Conservation (phyloP, 2,888 invertebrate genomes). For the Drosophila setosimentum region DNA sequence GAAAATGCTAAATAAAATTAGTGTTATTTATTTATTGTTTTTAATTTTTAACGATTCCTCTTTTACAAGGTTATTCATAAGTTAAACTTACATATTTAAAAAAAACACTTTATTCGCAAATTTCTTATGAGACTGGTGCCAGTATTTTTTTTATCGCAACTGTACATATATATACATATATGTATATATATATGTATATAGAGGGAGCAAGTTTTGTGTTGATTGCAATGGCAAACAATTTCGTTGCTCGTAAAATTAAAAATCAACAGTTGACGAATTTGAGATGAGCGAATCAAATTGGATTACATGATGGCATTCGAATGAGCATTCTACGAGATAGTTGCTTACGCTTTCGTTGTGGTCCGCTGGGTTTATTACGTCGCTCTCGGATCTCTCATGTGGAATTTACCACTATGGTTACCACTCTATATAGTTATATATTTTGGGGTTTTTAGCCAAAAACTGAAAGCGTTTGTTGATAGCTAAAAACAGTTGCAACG, state of each 20-base stretch:
- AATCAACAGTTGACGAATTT: slow-evolving; percentile 31
- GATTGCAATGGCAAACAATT: slow-evolving; percentile 1
- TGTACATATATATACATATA: neutral
- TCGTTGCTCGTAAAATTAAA: slow-evolving; percentile 1
- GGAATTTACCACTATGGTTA: neutral
- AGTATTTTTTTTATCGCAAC: neutral
- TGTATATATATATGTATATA: neutral
- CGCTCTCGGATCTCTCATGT: neutral
- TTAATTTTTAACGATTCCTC: neutral
- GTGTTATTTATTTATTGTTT: no score
- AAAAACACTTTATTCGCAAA: neutral
- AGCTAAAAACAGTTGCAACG: slow-evolving; percentile 59
- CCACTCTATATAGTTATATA: neutral
- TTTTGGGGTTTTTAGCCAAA: slow-evolving; percentile 58
- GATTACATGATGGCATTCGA: slow-evolving; percentile 16
- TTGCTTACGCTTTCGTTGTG: slow-evolving; percentile 44
- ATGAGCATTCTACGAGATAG: slow-evolving; percentile 8
- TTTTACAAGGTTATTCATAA: neutral
- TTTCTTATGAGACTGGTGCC: neutral
- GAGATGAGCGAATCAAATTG: slow-evolving; percentile 27
- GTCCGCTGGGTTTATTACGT: slow-evolving; percentile 65
- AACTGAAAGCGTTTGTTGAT: slow-evolving; percentile 70
- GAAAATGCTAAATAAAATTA: no score
- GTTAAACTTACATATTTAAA: neutral
- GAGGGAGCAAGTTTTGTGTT: neutral